Evolutionary conservation across 2,888 invertebrate species (phyloP).

Genomic region (Philhelius pedissequus): DNA sequence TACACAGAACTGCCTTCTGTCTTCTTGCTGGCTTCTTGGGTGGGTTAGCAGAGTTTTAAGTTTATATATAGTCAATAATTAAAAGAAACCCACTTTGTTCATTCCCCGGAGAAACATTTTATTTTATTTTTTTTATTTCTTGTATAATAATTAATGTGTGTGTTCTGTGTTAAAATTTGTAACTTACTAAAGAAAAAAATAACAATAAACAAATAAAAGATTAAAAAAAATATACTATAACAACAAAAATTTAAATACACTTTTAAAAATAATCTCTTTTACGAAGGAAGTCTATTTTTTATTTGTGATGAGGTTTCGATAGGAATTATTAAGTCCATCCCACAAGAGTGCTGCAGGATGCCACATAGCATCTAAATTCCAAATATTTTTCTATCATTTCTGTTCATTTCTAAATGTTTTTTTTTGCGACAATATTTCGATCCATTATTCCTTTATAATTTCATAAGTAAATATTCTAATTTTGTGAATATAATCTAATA

Average conservation of each 20-base stretch:
- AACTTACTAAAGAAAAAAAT: conserved; percentile 67
- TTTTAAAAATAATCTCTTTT: conserved; percentile 57
- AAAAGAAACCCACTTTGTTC: conserved; percentile 50
- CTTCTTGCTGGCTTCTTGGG: too few relatives aligned
- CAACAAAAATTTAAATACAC: conserved; percentile 74
- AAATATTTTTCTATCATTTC: conserved; percentile 60
- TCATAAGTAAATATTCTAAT: neutral
- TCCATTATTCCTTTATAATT: conserved; percentile 42
- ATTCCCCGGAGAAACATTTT: conserved; percentile 78
- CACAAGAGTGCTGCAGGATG: conserved; percentile 29
- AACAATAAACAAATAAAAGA: conserved; percentile 72
- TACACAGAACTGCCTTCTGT: too few relatives aligned
- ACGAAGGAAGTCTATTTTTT: conserved; percentile 60
- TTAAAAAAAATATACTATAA: conserved; percentile 72
- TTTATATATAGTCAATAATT: too few relatives aligned
- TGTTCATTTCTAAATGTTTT: conserved; percentile 61
- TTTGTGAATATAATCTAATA: conserved; percentile 18
- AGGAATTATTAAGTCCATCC: conserved; percentile 54
- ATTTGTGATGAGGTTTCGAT: conserved; percentile 34
- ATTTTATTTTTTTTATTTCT: conserved; percentile 70
- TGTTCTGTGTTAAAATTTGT: conserved; percentile 70
- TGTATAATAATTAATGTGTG: conserved; percentile 72
- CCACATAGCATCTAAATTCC: conserved; percentile 41
- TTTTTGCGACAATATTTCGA: conserved; percentile 41
- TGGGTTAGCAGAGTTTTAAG: too few relatives aligned